Percentiles rank a stretch among this genome's conserved stretches.
These are phyloP conservation scores for Myocastor coypus DNA, from an alignment of 2,113 vertebrate genomes.

Conservation along the genomic window DNA sequence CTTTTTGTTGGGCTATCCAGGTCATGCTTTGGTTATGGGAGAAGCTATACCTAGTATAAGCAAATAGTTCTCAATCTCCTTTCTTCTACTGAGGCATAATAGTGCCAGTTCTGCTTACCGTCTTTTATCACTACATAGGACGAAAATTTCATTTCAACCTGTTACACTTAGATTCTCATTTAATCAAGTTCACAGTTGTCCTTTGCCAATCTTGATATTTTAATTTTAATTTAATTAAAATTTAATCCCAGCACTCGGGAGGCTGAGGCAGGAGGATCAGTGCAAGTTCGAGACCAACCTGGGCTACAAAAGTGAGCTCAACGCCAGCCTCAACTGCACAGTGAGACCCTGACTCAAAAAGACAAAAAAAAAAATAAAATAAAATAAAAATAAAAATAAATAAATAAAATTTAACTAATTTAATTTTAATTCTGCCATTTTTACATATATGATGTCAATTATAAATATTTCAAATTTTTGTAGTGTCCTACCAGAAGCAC, in stretches of 20 bases:
- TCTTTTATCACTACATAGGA: conserved; percentile 25
- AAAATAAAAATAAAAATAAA: too few species aligned
- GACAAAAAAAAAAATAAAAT: too few species aligned
- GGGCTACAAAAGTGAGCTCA: too few species aligned
- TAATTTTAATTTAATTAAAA: too few species aligned
- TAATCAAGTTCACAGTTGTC: conserved; percentile 71
- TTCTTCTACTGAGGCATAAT: background rate
- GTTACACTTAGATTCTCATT: conserved; percentile 49
- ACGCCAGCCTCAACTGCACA: too few species aligned
- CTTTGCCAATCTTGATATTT: conserved; percentile 23
- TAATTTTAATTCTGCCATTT: conserved; percentile 55
- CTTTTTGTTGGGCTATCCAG: background rate
- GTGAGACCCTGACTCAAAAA: too few species aligned
- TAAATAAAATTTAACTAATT: conserved; percentile 23
- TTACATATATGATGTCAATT: conserved; percentile 2
- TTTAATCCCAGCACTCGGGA: too few species aligned
- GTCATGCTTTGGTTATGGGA: background rate
- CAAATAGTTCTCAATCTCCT: background rate
- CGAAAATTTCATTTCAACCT: conserved; percentile 57
- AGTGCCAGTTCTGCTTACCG: conserved; percentile 62
- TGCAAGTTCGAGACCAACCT: too few species aligned
- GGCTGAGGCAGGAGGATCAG: too few species aligned
- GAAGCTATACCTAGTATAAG: background rate
- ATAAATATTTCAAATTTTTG: conserved; percentile 18
- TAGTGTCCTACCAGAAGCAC: background rate